Evolutionary conservation across 2,888 invertebrate genomes (phyloP).

Genomic region (Pollenia labialis): DNA sequence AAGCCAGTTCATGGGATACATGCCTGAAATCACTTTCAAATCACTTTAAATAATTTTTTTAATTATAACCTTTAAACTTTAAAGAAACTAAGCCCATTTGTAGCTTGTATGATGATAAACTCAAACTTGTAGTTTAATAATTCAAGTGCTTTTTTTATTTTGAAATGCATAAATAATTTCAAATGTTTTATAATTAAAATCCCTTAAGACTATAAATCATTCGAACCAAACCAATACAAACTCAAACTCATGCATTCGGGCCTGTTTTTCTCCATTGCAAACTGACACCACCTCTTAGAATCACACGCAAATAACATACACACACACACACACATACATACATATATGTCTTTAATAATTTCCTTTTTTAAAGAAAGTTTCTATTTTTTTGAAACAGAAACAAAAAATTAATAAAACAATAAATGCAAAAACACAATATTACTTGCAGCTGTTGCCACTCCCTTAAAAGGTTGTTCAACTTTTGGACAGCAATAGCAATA

Average conservation of each 20-base stretch:
- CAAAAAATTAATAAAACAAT: conserved; percentile 62
- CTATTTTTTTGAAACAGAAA: conserved; percentile 39
- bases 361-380: conserved; percentile 58
- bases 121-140: background rate
- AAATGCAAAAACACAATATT: conserved; percentile 65
- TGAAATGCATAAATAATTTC: conserved; percentile 27
- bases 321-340: background rate
- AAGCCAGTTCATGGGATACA: no score
- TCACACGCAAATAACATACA: background rate
- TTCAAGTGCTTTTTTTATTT: conserved; percentile 7
- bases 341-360: conserved; percentile 48
- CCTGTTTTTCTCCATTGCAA: background rate
- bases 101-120: background rate
- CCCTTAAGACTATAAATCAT: conserved; percentile 62
- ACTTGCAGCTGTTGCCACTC: conserved; percentile 73
- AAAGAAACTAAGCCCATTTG: background rate
- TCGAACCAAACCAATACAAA: conserved; percentile 2
- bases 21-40: no score
- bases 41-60: no score
- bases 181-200: conserved; percentile 58
- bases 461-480: conserved; percentile 72
- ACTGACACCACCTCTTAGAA: background rate
- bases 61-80: no score
- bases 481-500: conserved; percentile 39
- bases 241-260: background rate